These are phyloP conservation scores for Naja naja DNA, from an alignment of 2,113 vertebrate genomes.

Conservation along the genomic window DNA sequence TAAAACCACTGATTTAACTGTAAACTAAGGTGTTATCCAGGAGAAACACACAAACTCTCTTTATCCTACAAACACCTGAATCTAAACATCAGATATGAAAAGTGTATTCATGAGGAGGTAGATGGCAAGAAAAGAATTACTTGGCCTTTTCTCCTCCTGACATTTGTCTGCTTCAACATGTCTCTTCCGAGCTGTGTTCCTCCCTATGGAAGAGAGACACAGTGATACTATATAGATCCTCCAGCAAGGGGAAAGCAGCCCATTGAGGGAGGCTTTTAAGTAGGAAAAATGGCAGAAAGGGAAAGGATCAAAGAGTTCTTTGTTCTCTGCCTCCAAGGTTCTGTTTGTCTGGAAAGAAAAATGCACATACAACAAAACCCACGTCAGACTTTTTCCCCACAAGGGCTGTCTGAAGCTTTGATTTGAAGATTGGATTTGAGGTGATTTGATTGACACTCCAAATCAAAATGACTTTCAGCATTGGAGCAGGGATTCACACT, in stretches of 20 bases:
- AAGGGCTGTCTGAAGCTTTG: not conserved
- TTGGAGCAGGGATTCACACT: not conserved
- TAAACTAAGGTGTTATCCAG: not conserved
- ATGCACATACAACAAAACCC: not conserved
- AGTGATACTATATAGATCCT: not conserved
- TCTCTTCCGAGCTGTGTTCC: not conserved
- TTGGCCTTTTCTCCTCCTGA: not conserved
- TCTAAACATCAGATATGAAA: not conserved
- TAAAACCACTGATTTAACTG: not conserved
- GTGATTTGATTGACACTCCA: not conserved
- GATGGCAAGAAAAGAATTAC: not conserved
- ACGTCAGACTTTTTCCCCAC: not conserved
- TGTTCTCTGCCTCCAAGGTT: not conserved
- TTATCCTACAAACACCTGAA: not conserved
- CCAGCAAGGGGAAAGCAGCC: not conserved
- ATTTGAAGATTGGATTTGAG: not conserved
- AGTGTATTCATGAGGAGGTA: not conserved
- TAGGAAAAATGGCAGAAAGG: not conserved
- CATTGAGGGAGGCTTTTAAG: not conserved
- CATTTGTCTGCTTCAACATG: not conserved
- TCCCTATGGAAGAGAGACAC: not conserved
- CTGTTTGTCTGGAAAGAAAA: not conserved
- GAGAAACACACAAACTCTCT: not conserved
- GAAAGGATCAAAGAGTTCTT: not conserved
- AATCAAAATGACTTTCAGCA: not conserved